Conservation (phyloP, 1,140 invertebrate species). For the Drosophila kohkoa region DNA sequence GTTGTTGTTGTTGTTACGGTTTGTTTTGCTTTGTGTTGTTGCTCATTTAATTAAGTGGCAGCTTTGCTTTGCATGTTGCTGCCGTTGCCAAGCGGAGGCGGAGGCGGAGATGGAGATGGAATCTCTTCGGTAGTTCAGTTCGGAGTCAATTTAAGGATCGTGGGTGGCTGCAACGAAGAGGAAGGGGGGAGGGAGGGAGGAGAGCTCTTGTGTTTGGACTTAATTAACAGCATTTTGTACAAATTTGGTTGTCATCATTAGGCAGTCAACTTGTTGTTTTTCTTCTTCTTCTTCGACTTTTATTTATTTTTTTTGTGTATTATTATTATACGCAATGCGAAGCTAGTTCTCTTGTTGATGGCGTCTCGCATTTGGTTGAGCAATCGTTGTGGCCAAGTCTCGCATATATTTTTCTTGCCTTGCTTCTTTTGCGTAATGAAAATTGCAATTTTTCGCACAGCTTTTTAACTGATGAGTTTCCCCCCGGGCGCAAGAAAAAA, state of each 20-base stretch:
- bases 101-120: not conserved
- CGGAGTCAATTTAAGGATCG: constrained; percentile 53
- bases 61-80: constrained; percentile 13
- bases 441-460: constrained; percentile 38
- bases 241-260: constrained; percentile 65
- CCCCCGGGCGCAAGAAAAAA: not conserved
- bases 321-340: constrained; percentile 2
- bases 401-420: not conserved
- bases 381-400: constrained; percentile 18
- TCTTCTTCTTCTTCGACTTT: constrained; percentile 1
- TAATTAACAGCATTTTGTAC: constrained; percentile 57
- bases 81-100: constrained; percentile 11
- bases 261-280: constrained; percentile 2
- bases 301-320: not conserved
- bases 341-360: not conserved
- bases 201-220: constrained; percentile 15
- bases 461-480: constrained; percentile 24
- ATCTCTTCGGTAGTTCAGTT: not conserved
- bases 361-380: constrained; percentile 23
- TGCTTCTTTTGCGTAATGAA: constrained; percentile 46
- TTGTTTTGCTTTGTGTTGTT: constrained; percentile 29
- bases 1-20: not conserved
- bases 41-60: constrained; percentile 56
- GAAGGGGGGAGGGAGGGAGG: not conserved
- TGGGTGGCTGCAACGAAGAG: constrained; percentile 42